These are phyloP conservation scores for Cryptosula pallasiana DNA, from an alignment of 2,888 invertebrate genomes.

Conservation along the genomic window DNA sequence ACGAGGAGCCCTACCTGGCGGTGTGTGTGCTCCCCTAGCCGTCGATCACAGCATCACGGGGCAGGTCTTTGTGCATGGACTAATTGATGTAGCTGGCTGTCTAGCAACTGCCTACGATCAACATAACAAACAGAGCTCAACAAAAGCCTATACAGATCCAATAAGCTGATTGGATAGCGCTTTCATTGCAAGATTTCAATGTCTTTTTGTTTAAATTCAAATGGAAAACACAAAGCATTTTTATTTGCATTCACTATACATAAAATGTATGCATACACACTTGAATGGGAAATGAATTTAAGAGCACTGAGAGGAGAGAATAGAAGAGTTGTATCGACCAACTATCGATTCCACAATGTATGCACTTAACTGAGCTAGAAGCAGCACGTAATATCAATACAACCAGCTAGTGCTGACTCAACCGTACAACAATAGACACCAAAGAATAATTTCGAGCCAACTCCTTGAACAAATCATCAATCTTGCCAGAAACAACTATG, in stretches of 20 bases:
- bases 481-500: no score
- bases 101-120: constrained; percentile 22
- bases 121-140: constrained; percentile 13
- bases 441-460: no score
- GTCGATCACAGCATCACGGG: not conserved
- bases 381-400: no score
- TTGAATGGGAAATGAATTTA: constrained; percentile 8
- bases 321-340: not conserved
- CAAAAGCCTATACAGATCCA: not conserved
- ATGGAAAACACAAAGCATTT: constrained; percentile 17
- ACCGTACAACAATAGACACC: no score
- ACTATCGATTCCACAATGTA: not conserved
- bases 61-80: not conserved
- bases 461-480: no score
- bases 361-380: not conserved
- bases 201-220: constrained; percentile 19
- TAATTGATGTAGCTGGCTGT: constrained; percentile 18
- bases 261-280: constrained; percentile 20
- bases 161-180: constrained; percentile 13
- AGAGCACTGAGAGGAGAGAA: not conserved
- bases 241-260: constrained; percentile 13
- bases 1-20: no score
- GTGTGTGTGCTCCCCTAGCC: not conserved
- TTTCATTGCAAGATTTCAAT: constrained; percentile 19
- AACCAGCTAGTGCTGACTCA: no score